These are phyloP conservation scores for Telenomus remus DNA, from an alignment of 1,140 invertebrate species.

Conservation along the genomic window DNA sequence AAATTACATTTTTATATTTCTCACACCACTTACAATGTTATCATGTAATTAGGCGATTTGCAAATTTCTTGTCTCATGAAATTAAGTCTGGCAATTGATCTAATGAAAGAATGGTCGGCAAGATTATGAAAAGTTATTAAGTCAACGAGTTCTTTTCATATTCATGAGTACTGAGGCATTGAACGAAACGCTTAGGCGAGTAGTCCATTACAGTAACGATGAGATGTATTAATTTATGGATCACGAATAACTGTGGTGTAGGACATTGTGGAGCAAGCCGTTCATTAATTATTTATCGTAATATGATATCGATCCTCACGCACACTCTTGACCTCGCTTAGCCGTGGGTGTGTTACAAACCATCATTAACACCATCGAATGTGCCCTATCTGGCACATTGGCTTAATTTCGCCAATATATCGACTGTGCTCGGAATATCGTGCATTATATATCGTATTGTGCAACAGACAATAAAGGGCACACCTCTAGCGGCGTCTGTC, in stretches of 20 bases:
- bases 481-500: slow-evolving; percentile 25
- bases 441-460: slow-evolving; percentile 57
- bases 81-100: slow-evolving; percentile 7
- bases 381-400: slow-evolving; percentile 58
- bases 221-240: slow-evolving; percentile 60
- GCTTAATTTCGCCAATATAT: slow-evolving; percentile 59
- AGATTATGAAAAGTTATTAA: slow-evolving; percentile 49
- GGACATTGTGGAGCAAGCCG: slow-evolving; percentile 40
- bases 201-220: slow-evolving; percentile 50
- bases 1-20: too few species aligned
- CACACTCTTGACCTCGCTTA: slow-evolving; percentile 48
- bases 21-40: too few species aligned
- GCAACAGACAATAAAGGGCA: slow-evolving; percentile 52
- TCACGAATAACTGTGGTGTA: slow-evolving; percentile 45
- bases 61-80: not conserved
- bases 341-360: slow-evolving; percentile 57
- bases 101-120: slow-evolving; percentile 30
- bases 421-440: slow-evolving; percentile 49
- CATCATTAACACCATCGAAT: slow-evolving; percentile 64
- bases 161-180: slow-evolving; percentile 46
- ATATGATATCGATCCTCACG: slow-evolving; percentile 71
- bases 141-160: slow-evolving; percentile 53
- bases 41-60: not conserved
- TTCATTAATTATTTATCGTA: slow-evolving; percentile 74
- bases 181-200: slow-evolving; percentile 43